A percentile compares a stretch with the other conserved stretches of the same genome.
Conservation (phyloP, 2,888 invertebrate genomes). For the Nemapogon koenigi region DNA sequence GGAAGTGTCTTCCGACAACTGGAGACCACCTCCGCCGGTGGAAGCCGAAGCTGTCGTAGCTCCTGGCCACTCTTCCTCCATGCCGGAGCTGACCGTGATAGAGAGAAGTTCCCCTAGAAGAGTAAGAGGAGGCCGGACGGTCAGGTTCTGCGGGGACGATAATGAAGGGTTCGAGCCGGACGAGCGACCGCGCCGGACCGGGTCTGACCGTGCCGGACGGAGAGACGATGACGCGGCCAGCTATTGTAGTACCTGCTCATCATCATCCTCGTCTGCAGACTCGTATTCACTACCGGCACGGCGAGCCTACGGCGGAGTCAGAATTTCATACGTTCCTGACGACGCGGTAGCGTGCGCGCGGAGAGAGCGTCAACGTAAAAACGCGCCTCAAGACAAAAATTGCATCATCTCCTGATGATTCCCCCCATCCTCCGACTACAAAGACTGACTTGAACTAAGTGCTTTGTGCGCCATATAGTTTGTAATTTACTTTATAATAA, state of each 20-base stretch:
- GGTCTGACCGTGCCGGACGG: constrained; percentile 17
- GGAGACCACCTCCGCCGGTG: constrained; percentile 59
- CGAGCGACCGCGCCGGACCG: constrained; percentile 38
- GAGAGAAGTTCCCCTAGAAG: constrained; percentile 44
- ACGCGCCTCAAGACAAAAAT: constrained; percentile 78
- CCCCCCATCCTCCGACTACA: constrained; percentile 51
- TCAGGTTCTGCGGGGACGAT: constrained; percentile 53
- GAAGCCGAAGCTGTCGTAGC: constrained; percentile 58
- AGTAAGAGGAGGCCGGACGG: constrained; percentile 45
- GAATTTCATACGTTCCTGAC: constrained; percentile 93
- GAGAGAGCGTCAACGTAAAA: constrained; percentile 66
- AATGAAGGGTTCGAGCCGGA: constrained; percentile 55
- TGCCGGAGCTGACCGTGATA: constrained; percentile 55
- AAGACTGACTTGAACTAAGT: constrained; percentile 57
- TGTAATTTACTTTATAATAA: too few species aligned
- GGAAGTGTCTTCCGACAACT: constrained; percentile 45
- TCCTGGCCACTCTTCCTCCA: constrained; percentile 59
- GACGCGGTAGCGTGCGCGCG: constrained; percentile 86
- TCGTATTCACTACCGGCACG: constrained; percentile 86
- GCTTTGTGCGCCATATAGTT: too few species aligned
- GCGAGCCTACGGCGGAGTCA: constrained; percentile 84
- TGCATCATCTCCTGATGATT: constrained; percentile 84
- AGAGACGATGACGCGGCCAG: constrained; percentile 74
- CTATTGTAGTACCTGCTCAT: constrained; percentile 89
- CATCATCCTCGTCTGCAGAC: constrained; percentile 86